These are phyloP conservation scores for Sipha maydis DNA, from an alignment of 2,888 invertebrate species.

Conservation along the genomic window DNA sequence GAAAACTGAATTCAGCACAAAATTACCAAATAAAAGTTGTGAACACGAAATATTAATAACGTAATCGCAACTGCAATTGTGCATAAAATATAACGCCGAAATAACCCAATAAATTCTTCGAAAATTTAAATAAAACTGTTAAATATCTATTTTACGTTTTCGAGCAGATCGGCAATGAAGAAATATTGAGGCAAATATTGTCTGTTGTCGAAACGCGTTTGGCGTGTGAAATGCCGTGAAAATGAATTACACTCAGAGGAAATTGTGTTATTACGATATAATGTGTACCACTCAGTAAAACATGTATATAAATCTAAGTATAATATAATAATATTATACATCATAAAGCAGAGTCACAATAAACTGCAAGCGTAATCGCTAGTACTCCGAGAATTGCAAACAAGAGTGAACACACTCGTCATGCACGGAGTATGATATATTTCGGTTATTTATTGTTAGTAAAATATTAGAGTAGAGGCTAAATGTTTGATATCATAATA, in stretches of 20 bases:
- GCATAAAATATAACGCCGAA: too few relatives aligned
- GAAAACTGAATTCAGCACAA: too few relatives aligned
- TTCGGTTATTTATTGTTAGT: background rate
- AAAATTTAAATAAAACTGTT: too few relatives aligned
- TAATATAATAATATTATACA: background rate
- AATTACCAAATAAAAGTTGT: too few relatives aligned
- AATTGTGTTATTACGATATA: background rate
- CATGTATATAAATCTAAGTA: too few relatives aligned
- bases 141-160: background rate
- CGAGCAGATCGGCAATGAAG: background rate
- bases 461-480: background rate
- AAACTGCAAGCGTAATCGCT: background rate
- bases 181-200: background rate
- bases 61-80: too few relatives aligned
- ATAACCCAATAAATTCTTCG: too few relatives aligned
- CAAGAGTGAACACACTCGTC: background rate
- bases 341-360: background rate
- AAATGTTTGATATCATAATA: background rate
- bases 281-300: background rate
- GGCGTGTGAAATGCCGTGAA: background rate
- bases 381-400: background rate
- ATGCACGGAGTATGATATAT: background rate
- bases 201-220: background rate
- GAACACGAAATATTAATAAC: too few relatives aligned
- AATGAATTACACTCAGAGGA: background rate